These are phyloP conservation scores for Gnathochromis pfefferi DNA, from an alignment of 2,113 vertebrate species.

Conservation along the genomic window DNA sequence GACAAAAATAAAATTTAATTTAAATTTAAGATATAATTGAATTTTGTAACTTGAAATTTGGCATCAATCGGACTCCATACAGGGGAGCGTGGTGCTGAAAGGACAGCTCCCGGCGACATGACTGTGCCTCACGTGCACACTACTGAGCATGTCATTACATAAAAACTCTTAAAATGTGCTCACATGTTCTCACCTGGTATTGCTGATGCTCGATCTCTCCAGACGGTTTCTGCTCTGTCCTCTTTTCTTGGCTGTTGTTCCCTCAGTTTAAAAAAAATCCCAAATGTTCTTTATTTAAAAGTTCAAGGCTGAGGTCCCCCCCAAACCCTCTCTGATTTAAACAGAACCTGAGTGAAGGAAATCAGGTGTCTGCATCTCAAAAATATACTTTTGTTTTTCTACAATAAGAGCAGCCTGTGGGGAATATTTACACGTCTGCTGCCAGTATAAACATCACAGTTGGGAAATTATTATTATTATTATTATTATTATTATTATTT, in stretches of 20 bases:
- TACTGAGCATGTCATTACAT: background rate
- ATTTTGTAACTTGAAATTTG: background rate
- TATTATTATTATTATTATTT: background rate
- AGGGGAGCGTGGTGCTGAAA: background rate
- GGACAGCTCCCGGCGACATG: background rate
- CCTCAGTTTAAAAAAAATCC: background rate
- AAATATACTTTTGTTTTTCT: slow-evolving; percentile 16
- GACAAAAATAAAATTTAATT: background rate
- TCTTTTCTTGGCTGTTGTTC: slow-evolving; percentile 3
- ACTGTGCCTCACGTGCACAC: background rate
- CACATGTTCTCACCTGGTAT: slow-evolving; percentile 52
- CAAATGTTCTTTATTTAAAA: background rate
- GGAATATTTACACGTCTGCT: slow-evolving; percentile 32
- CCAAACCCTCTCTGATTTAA: background rate
- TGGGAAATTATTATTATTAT: slow-evolving; percentile 15
- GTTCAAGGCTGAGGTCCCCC: slow-evolving; percentile 24
- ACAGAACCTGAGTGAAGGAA: slow-evolving; percentile 28
- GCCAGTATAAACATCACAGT: slow-evolving; percentile 38
- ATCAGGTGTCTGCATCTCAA: slow-evolving; percentile 26
- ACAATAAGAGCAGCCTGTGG: slow-evolving; percentile 12
- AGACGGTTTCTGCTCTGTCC: slow-evolving; percentile 24
- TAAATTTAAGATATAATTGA: background rate
- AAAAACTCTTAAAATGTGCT: background rate
- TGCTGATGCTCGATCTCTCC: background rate
- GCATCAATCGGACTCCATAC: background rate